Conservation (phyloP, 1,140 invertebrate species). For the Monomorium pharaonis region DNA sequence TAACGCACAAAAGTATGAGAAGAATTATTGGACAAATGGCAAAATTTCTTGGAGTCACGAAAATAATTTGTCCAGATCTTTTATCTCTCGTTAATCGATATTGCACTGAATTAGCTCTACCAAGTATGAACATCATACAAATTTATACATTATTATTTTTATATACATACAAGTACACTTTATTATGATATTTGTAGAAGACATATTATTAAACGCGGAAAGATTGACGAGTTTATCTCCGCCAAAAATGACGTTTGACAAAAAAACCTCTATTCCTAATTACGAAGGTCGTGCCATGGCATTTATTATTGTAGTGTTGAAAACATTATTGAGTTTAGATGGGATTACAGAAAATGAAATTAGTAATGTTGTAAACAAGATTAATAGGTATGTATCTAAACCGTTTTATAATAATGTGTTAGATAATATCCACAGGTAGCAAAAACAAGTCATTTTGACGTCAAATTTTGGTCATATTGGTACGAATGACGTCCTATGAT, state of each 20-base stretch:
- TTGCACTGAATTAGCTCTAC: slow-evolving; percentile 86
- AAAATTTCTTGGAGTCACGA: slow-evolving; percentile 80
- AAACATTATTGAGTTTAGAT: slow-evolving; percentile 88
- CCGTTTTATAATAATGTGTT: too few species aligned
- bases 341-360: slow-evolving; percentile 87
- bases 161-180: not conserved
- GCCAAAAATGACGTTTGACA: slow-evolving; percentile 79
- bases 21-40: slow-evolving; percentile 76
- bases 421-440: too few species aligned
- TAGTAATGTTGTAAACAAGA: slow-evolving; percentile 84
- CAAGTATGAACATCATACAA: slow-evolving; percentile 75
- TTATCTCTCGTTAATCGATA: slow-evolving; percentile 83
- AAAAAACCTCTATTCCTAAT: slow-evolving; percentile 81
- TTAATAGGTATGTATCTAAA: slow-evolving; percentile 81
- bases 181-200: slow-evolving; percentile 72
- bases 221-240: slow-evolving; percentile 81
- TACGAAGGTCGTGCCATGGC: slow-evolving; percentile 88
- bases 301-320: slow-evolving; percentile 87
- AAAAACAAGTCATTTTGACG: too few species aligned
- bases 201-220: slow-evolving; percentile 79
- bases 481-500: too few species aligned
- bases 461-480: too few species aligned
- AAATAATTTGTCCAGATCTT: slow-evolving; percentile 84
- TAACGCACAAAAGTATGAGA: slow-evolving; percentile 81
- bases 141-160: not conserved